These are phyloP conservation scores for Eulemur macaco DNA, from an alignment of 2,113 vertebrate species.

Conservation along the genomic window DNA sequence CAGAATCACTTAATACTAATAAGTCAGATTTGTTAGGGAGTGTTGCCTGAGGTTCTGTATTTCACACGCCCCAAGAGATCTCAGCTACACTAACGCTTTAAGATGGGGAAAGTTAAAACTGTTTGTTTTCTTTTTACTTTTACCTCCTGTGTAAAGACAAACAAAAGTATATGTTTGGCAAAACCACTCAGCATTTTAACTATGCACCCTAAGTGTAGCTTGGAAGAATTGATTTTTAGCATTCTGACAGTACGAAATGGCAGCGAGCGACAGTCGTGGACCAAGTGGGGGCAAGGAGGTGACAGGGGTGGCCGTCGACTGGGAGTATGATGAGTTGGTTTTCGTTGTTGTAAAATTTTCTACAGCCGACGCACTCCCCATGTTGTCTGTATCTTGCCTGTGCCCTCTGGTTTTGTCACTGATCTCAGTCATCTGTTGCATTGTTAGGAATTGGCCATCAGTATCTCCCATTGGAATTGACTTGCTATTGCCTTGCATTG, in stretches of 20 bases:
- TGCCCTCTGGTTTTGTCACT: not conserved
- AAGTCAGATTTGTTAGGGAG: not conserved
- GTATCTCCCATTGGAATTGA: not conserved
- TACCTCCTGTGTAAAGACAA: not conserved
- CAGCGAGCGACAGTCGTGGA: not conserved
- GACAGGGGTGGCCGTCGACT: not conserved
- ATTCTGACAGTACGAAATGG: not conserved
- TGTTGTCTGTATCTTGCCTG: not conserved
- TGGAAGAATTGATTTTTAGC: not conserved
- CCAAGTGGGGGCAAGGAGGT: not conserved
- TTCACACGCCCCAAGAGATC: not conserved
- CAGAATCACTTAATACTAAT: not conserved
- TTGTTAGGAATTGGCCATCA: not conserved
- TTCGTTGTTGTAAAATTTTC: not conserved
- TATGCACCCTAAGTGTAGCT: not conserved
- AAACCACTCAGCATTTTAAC: not conserved
- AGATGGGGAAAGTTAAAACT: not conserved
- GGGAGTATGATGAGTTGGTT: not conserved
- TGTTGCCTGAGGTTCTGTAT: conserved; percentile 10
- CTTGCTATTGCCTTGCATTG: not conserved
- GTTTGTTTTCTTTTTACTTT: conserved; percentile 14
- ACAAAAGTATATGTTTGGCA: not conserved
- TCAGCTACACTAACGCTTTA: not conserved
- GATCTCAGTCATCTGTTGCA: not conserved
- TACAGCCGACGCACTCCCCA: not conserved